Base-by-base conservation (phyloP, 2,113 vertebrate species). In the Mustelus asterias region DNA sequence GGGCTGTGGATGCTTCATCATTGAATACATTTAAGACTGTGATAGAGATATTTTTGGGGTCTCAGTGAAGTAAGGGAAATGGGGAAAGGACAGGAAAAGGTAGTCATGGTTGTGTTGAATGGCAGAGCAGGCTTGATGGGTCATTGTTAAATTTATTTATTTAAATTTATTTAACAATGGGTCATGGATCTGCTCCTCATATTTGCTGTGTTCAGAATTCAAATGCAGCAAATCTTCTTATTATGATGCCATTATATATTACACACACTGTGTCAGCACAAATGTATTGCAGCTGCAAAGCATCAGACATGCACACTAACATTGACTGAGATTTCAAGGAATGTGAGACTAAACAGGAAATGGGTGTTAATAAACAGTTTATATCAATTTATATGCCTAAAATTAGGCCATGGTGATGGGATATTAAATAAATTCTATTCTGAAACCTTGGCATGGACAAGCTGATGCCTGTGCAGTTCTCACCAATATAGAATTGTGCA, bases 371-470 rank as follows among this genome's bases (percentile, higher is more conserved):
- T 90, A 60, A 90, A 90, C 88, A 90, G 8, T 90, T 33, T 90
- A 33, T 90, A n/a, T 90, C 88, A 90, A 54, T 90, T 11, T 90
- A 60, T 60, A 63, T 90, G 88, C 88, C 54, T 60, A 60, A 90
- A 60, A 60, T 63, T 90, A 33, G 88, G 54, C 60, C 54, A 60
- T 6, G 18, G 29, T 90, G 88, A 63, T 29, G 54, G 29, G 26
- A 90, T 20, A n/a, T 90, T 60, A 60, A 90, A 90, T 90, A 22
- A 90, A n/a, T 90, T 90, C 29, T 90, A 60, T 90, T 90, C 48
- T 90, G 88, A 90, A 90, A 90, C 29, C 54, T 60, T 90, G 88
- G 11, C 88, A 90, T 26, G 60, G 54, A 90, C 88, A 90, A 54
- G 26, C 58, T 86, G 41, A 86, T 86, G 83, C 83, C 72, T 60